Base-by-base conservation (phyloP, 2,888 invertebrate species). In the Tortricodes alternella region DNA sequence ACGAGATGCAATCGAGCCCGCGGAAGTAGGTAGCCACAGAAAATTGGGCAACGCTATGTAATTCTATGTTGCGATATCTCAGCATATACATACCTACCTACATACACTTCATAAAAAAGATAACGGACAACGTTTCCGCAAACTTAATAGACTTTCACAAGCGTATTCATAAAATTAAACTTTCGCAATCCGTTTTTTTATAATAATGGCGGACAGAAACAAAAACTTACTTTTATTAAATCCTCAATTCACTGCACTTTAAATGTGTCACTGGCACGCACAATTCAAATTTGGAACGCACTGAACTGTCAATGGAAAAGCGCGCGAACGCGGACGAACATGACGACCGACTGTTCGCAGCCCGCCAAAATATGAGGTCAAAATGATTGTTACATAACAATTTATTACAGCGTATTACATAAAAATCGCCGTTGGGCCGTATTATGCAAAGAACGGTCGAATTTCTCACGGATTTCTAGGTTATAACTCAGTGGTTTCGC, bases 331-430 rank as follows among this genome's bases (percentile, higher is more conserved):
- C 58, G 62, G 62, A 59, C 70, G 63, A 74, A 74, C 84, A 85
- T 83, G 80, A 83, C 81, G 69, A 61, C 70, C 67, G 68, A 70
- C 63, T 67, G 78, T 83, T 79, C 71, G 81, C 75, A 80, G 82
- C 76, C 73, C 72, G 73, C 80, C 81, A 83, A 88, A 86, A 83
- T 86, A 82, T 85, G 85, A 85, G 87, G 86, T 79, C 86, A 77
- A 76, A 85, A 80, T 80, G 77, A 76, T 73, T 64, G 71, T 88
- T 87, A 78, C 78, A 75, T 76, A 87, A 89, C 72, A 61, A 41
- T 76, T 82, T 80, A 81, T 88, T 85, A 83, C 86, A 78, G 76
- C 72, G 76, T 82, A 83, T 89, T 89, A 87, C 83, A 87, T 87
- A 87, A 89, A 88, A 85, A 83, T 78, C 66, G 83, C 85, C 81